A percentile compares a stretch with the other conserved stretches of the same genome.
phyloP scores from a whole-genome alignment of 2,113 vertebrate genomes.

The Tetrax tetrax region DNA sequence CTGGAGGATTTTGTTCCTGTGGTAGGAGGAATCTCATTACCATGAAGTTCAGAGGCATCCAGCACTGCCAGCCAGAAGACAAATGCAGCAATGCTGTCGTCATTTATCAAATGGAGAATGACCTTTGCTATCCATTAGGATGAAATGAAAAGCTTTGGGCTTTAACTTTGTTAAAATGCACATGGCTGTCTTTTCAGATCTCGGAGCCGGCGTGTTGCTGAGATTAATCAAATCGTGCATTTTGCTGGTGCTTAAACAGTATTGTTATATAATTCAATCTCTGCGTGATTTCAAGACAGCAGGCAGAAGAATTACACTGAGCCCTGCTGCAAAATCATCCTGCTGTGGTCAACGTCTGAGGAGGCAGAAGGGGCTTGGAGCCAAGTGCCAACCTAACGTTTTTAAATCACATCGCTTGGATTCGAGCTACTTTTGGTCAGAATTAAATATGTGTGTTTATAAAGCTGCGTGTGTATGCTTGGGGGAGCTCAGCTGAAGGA shows the following conservation, averaged over 20 bases:
- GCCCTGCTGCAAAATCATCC: background rate
- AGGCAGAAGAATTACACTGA: background rate
- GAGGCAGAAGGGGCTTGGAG: background rate
- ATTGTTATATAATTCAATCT: slow-evolving; percentile 32
- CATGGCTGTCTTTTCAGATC: slow-evolving; percentile 26
- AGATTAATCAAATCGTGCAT: slow-evolving; percentile 58
- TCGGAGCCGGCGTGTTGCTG: background rate
- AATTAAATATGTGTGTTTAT: background rate
- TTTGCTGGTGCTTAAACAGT: slow-evolving; percentile 29
- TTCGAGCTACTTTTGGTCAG: background rate
- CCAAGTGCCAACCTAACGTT: background rate
- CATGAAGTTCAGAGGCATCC: slow-evolving; percentile 38
- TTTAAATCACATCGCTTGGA: background rate
- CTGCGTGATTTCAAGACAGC: background rate
- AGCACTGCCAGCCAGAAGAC: slow-evolving; percentile 60
- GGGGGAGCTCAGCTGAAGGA: background rate
- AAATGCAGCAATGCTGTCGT: slow-evolving; percentile 38
- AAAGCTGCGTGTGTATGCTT: background rate
- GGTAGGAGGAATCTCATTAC: slow-evolving; percentile 67
- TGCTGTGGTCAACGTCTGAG: slow-evolving; percentile 12
- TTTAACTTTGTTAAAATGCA: slow-evolving; percentile 58
- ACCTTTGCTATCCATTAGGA: slow-evolving; percentile 69
- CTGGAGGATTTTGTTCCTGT: background rate
- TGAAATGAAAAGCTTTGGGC: slow-evolving; percentile 56
- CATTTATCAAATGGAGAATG: slow-evolving; percentile 63